Conservation (phyloP, 1,140 invertebrate genomes). For the Trachymyrmex septentrionalis region DNA sequence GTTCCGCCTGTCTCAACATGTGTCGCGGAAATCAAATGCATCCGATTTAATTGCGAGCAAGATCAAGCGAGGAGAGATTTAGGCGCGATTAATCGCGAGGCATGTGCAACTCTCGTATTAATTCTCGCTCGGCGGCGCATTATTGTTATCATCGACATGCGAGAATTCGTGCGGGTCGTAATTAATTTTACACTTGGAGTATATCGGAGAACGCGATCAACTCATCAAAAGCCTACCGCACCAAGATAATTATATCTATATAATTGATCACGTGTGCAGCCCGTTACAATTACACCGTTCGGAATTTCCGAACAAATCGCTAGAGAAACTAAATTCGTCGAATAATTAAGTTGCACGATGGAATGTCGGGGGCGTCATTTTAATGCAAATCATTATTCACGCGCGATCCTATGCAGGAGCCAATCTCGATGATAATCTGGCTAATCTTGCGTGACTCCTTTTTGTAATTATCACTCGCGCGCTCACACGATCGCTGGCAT, state of each 20-base stretch:
- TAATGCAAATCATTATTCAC: constrained; percentile 35
- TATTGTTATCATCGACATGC: constrained; percentile 56
- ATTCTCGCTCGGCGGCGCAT: background rate
- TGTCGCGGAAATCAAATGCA: background rate
- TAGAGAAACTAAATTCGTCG: background rate
- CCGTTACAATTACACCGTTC: background rate
- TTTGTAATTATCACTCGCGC: constrained; percentile 43
- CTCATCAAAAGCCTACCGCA: background rate
- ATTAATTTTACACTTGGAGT: constrained; percentile 65
- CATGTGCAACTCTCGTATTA: constrained; percentile 11
- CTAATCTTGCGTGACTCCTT: constrained; percentile 54
- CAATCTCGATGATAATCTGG: constrained; percentile 36
- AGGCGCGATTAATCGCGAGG: constrained; percentile 47
- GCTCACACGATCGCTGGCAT: constrained; percentile 26
- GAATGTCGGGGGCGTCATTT: constrained; percentile 5
- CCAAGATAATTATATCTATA: constrained; percentile 7
- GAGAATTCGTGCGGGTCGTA: constrained; percentile 46
- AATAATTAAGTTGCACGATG: constrained; percentile 2
- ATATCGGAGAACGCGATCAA: constrained; percentile 45
- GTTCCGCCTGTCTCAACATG: background rate
- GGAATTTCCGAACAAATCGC: background rate
- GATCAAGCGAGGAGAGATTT: constrained; percentile 48
- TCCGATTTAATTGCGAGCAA: constrained; percentile 47
- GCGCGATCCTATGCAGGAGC: background rate
- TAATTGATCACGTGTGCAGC: background rate